Evolutionary conservation across 2,797 vertebrate genomes (phyloP), one percentile per base, ranked within the genome.

Genomic region (Cyprinodon diabolis): DNA sequence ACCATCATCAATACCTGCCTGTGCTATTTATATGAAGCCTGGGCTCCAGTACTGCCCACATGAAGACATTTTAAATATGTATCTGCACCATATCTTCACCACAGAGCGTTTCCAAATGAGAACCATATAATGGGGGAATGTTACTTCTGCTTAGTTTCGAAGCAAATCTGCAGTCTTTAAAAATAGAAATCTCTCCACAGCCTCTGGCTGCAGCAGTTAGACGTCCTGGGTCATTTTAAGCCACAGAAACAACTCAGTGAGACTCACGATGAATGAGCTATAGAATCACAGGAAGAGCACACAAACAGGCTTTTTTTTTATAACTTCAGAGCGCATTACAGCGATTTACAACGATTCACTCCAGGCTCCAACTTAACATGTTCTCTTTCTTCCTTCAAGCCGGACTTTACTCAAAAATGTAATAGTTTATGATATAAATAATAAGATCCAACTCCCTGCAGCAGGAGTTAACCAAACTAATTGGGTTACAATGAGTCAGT

Each of bases 211-310:
- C 68, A 60, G 67, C 43, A 68, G 71, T 71, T 71, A 68, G 51
- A 60, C 13, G 76, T 72, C 68, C 72, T 69, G 66, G 72, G 69
- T 75, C 72, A 82, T 72, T 66, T 67, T 75, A 69, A 74, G 69
- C 37, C 45, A 35, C 67, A 60, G 63, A 73, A 66, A 74, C 12
- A 14, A 77, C 43, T 63, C 63, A 68, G 54, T 10, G 57, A 9
- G 47, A 58, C 30, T 40, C 48, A 49, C 57, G 17, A 69, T 57
- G 30, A 72, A 68, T 62, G 45, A 51, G 52, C 60, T 56, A 43
- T 45, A 14, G 68, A 72, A 81, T 77, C 68, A 81, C 75, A 74
- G 56, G 66, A 71, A 70, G 66, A 30, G 30, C 21, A 13, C 67
- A 69, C 66, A 45, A 21, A 58, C 56, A 67, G 21, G 21, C 23